phyloP scores from a whole-genome alignment of 2,113 vertebrate genomes.

The Pagrus major region DNA sequence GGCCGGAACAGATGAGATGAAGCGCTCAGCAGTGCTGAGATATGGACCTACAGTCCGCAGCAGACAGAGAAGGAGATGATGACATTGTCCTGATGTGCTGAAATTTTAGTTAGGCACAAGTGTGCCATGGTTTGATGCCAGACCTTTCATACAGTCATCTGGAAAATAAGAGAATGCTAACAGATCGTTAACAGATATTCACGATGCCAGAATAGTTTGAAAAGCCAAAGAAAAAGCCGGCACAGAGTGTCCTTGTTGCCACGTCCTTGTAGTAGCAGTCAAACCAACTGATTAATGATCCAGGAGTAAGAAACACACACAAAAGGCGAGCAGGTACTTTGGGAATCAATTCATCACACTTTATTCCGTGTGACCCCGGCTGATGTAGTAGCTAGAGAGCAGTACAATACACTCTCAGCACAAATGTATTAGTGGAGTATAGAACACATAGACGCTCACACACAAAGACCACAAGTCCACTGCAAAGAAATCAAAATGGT shows the following conservation, averaged over 20 bases:
- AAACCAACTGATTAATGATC: slow-evolving; percentile 75
- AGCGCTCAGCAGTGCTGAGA: slow-evolving; percentile 27
- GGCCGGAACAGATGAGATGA: slow-evolving; percentile 56
- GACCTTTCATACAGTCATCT: background rate
- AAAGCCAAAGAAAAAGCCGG: slow-evolving; percentile 24
- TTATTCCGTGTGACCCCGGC: slow-evolving; percentile 74
- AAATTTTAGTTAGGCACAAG: background rate
- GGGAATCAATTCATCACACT: slow-evolving; percentile 79
- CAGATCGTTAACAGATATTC: slow-evolving; percentile 1
- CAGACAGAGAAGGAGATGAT: slow-evolving; percentile 17
- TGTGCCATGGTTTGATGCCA: background rate
- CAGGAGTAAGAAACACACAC: slow-evolving; percentile 66
- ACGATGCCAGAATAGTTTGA: slow-evolving; percentile 28
- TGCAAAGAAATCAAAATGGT: slow-evolving; percentile 29
- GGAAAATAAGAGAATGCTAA: slow-evolving; percentile 1
- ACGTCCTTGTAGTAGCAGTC: slow-evolving; percentile 68
- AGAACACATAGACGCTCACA: slow-evolving; percentile 3
- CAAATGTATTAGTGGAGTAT: slow-evolving; percentile 18
- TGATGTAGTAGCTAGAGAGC: slow-evolving; percentile 56
- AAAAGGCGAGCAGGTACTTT: slow-evolving; percentile 64
- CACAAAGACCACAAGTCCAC: background rate
- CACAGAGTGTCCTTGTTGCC: slow-evolving; percentile 58
- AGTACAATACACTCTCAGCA: slow-evolving; percentile 61
- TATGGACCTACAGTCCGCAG: slow-evolving; percentile 39
- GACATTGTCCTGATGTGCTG: slow-evolving; percentile 34